Base-by-base conservation (phyloP, 2,888 invertebrate genomes). In the Hedychridium roseum region DNA sequence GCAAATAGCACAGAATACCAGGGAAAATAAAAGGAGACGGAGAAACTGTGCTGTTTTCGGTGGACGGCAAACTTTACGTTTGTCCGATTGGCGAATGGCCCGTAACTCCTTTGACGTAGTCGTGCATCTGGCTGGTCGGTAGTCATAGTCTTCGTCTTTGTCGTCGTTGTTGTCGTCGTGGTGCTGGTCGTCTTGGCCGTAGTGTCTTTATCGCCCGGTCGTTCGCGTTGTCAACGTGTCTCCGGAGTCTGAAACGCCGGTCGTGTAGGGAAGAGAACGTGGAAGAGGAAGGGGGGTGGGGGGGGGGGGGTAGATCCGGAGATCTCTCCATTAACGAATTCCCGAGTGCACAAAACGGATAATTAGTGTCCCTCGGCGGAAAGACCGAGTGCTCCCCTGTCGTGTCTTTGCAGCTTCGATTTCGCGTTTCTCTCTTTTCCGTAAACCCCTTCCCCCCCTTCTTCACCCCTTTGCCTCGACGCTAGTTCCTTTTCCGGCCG, bases 301-400 rank as follows among this genome's bases (percentile, higher is more conserved):
- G n/a, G n/a, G n/a, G n/a, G n/a, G n/a, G n/a, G n/a, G n/a, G n/a
- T n/a, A 28, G 18, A 23, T 21, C 20, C 23, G 5, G 41, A 39
- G 39, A 46, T 35, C 43, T 51, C 53, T 60, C 59, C 54, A 53
- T 60, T 51, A 58, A 52, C 34, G 46, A 61, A 60, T 65, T 60
- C 55, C 50, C 46, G 28, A 31, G 38, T 39, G 42, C 46, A 50
- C 55, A 53, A 62, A 66, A 62, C 54, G 60, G 57, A 54, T 62
- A 60, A 62, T 64, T 64, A 64, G 65, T 59, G 60, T n/a, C 54
- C 50, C 58, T 54, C 50, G 41, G 41, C 9, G n/a, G n/a, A n/a
- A 7, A 27, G 23, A 23, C 3, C 27, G 27, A 27, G 27, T 12
- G 27, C 12, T 12, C 27, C 9, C 27, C 23, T 9, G 23, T 23